Conservation (phyloP, 1,140 invertebrate species). For the Drosophila orena region DNA sequence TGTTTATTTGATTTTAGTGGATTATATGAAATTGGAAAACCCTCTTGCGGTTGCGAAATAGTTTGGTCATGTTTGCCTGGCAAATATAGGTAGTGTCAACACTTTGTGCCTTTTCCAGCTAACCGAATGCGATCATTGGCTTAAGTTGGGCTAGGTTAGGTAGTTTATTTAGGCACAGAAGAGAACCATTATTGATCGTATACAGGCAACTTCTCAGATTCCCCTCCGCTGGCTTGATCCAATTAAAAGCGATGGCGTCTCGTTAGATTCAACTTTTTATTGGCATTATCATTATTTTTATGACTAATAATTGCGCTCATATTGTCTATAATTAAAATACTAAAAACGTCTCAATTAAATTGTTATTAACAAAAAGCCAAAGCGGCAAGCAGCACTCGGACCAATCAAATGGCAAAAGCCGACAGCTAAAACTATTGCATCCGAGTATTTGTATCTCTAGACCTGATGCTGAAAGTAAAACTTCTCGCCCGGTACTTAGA, state of each 20-base stretch:
- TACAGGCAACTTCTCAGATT: not conserved
- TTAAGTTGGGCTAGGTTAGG: constrained; percentile 35
- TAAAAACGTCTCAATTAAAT: constrained; percentile 82
- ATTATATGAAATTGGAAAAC: constrained; percentile 11
- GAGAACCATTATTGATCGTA: not conserved
- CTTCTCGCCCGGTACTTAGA: constrained; percentile 47
- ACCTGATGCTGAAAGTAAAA: constrained; percentile 60
- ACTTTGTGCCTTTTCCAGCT: constrained; percentile 30
- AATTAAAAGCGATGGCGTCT: constrained; percentile 57
- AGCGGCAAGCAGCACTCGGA: constrained; percentile 49
- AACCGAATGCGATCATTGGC: constrained; percentile 44
- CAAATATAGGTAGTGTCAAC: constrained; percentile 23
- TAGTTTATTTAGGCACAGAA: constrained; percentile 11
- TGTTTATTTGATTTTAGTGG: not conserved
- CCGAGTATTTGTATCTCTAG: constrained; percentile 8
- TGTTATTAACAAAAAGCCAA: constrained; percentile 76
- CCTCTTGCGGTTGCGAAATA: constrained; percentile 47
- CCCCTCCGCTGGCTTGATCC: constrained; percentile 44
- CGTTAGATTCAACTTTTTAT: constrained; percentile 61
- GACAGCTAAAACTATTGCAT: constrained; percentile 50
- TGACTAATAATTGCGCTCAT: constrained; percentile 79
- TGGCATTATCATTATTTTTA: constrained; percentile 79
- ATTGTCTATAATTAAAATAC: constrained; percentile 80
- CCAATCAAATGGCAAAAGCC: constrained; percentile 48
- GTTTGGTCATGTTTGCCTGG: constrained; percentile 22